Evolutionary conservation across 2,888 invertebrate genomes (phyloP), one percentile per base, ranked within the genome.

Genomic region (Anthophora plumipes): DNA sequence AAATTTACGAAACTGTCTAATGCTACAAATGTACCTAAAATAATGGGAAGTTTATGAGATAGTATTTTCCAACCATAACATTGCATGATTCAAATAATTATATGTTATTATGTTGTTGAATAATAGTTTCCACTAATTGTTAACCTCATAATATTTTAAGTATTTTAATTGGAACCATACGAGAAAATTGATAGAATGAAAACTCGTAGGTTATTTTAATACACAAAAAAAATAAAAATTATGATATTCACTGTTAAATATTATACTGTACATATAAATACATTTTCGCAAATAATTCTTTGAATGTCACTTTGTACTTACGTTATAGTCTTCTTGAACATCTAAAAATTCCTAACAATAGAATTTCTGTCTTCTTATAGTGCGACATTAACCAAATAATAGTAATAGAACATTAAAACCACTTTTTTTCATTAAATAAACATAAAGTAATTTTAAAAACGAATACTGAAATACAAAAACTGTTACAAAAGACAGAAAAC

Each of bases 291-390:
- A 64, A 48, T 59, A 17, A 69, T 22, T 69, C 41, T 59, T 77
- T 17, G 22, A 77, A 69, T 64, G 46, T 69, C 39, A 69, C 11
- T 54, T 41, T 31, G 41, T 77, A 79, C 79, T 77, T 77, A 79
- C 77, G 43, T 52, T 59, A 46, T 50, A 22, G 48, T 22, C 25
- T 50, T 43, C 6, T 22, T 14, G 39, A 9, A 48, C n/a, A 20
- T 52, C 46, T n/a, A 2, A 17, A 46, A 31, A 14, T 25, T 25
- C 41, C 41, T 1, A 48, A 39, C 9, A n/a, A 68, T 20, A 12
- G 7, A 57, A 63, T 39, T 57, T 46, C 17, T 17, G 9, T 20
- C 14, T 17, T 25, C 11, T 7, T 25, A 14, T 37, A n/a, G 14
- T n/a, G 22, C 52, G 25, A 14, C 14, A 41, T 46, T 1, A 2